Evolutionary conservation across 2,113 vertebrate species (phyloP).

Genomic region (Beaufortia kweichowensis): DNA sequence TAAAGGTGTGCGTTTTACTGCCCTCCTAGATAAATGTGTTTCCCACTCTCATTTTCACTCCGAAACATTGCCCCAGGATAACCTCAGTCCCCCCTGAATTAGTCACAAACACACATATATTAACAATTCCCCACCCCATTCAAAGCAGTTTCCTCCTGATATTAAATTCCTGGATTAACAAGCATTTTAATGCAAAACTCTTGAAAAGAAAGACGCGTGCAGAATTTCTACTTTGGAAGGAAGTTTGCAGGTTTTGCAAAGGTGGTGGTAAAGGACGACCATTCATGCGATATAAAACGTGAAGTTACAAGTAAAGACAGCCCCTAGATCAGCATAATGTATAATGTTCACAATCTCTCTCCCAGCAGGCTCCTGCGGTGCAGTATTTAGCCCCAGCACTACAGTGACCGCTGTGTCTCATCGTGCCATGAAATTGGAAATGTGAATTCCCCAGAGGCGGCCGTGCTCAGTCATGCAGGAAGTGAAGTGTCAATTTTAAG

Average conservation of each 20-base stretch:
- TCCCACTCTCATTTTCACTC: slow-evolving; percentile 30
- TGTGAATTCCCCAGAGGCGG: slow-evolving; percentile 51
- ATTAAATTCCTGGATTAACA: slow-evolving; percentile 24
- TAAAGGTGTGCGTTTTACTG: slow-evolving; percentile 44
- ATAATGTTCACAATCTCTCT: slow-evolving; percentile 9
- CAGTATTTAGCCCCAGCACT: slow-evolving; percentile 16
- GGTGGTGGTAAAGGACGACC: background rate
- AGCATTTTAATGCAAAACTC: slow-evolving; percentile 11
- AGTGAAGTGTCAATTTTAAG: slow-evolving; percentile 40
- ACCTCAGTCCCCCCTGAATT: background rate
- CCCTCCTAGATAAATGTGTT: slow-evolving; percentile 50
- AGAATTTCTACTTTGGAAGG: background rate
- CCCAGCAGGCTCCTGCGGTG: slow-evolving; percentile 44
- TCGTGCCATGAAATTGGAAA: slow-evolving; percentile 68
- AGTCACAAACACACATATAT: slow-evolving; percentile 10
- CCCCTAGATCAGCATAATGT: slow-evolving; percentile 25
- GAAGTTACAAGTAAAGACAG: slow-evolving; percentile 4
- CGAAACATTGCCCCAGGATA: slow-evolving; percentile 21
- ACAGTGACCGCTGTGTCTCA: slow-evolving; percentile 61
- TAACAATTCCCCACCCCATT: slow-evolving; percentile 2
- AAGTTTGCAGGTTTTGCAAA: background rate
- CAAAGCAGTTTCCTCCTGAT: slow-evolving; percentile 16
- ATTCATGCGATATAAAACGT: slow-evolving; percentile 12
- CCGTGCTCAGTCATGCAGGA: slow-evolving; percentile 54
- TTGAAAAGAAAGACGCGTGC: background rate